phyloP scores from a whole-genome alignment of 2,113 vertebrate genomes.

The Sinocyclocheilus grahami region DNA sequence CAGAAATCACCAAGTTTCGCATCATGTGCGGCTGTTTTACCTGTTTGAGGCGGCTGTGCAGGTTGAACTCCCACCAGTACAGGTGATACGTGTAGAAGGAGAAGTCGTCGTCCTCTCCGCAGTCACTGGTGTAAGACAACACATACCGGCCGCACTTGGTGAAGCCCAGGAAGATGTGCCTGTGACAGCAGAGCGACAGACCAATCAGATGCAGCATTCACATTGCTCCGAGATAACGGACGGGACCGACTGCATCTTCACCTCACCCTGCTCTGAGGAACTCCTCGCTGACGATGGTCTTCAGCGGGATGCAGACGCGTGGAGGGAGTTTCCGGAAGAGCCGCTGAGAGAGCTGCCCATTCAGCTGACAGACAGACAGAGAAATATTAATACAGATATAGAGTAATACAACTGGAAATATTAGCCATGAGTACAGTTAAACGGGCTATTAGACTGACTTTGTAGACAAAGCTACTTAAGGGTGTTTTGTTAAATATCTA shows the following conservation, averaged over 20 bases:
- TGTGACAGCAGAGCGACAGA: constrained; percentile 58
- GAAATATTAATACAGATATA: neutral
- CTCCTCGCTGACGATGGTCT: constrained; percentile 90
- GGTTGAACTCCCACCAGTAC: constrained; percentile 96
- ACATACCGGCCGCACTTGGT: constrained; percentile 93
- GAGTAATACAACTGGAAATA: neutral
- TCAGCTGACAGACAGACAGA: constrained; percentile 72
- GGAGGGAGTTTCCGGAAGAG: constrained; percentile 90
- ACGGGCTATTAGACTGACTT: neutral
- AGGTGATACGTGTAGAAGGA: constrained; percentile 92
- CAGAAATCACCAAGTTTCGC: no score
- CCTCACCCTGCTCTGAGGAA: constrained; percentile 87
- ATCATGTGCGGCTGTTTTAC: constrained; percentile 46
- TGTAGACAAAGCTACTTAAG: neutral
- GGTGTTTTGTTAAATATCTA: no score
- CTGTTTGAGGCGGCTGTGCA: constrained; percentile 91
- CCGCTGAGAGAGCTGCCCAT: constrained; percentile 87
- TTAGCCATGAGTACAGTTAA: neutral
- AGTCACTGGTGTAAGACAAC: constrained; percentile 92
- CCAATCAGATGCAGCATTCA: neutral
- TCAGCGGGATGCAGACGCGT: constrained; percentile 86
- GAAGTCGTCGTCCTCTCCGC: constrained; percentile 86
- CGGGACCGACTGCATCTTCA: neutral
- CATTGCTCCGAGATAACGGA: neutral
- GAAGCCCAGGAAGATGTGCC: constrained; percentile 94